Conservation (phyloP, 2,797 vertebrate genomes). For the Semotilus atromaculatus region DNA sequence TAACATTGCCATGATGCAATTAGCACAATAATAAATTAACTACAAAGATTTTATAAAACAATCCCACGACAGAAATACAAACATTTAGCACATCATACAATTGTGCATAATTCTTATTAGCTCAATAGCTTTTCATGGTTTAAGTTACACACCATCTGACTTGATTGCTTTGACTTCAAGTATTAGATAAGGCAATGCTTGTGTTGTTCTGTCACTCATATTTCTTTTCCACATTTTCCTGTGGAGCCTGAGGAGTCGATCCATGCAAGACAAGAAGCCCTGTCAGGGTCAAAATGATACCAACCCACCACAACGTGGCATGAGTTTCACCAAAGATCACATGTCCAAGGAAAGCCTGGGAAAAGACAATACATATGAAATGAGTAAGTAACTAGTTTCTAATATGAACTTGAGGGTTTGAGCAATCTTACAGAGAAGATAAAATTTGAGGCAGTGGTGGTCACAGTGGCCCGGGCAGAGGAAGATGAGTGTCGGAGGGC, state of each 20-base stretch:
- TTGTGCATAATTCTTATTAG: background rate
- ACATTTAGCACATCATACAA: background rate
- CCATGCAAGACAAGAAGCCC: slow-evolving; percentile 87
- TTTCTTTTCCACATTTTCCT: slow-evolving; percentile 67
- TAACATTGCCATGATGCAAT: background rate
- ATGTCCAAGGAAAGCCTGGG: slow-evolving; percentile 76
- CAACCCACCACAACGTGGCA: slow-evolving; percentile 88
- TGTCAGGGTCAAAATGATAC: slow-evolving; percentile 83
- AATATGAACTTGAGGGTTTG: background rate
- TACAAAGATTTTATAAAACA: background rate
- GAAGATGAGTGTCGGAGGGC: slow-evolving; percentile 88
- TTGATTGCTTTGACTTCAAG: background rate
- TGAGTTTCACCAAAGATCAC: slow-evolving; percentile 83
- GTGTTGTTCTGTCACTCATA: slow-evolving; percentile 61
- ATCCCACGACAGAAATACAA: background rate
- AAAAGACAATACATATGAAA: slow-evolving; percentile 9
- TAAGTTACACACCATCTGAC: background rate
- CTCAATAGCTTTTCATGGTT: background rate
- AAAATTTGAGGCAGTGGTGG: slow-evolving; percentile 88
- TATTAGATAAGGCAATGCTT: background rate
- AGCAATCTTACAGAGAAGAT: slow-evolving; percentile 85
- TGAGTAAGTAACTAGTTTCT: background rate
- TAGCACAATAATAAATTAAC: background rate
- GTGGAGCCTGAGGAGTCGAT: slow-evolving; percentile 59
- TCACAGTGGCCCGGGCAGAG: slow-evolving; percentile 89